Percentiles rank a stretch among this genome's conserved stretches.
These are phyloP conservation scores for Urophycis tenuis DNA, from an alignment of 2,797 vertebrate species.

Conservation along the genomic window DNA sequence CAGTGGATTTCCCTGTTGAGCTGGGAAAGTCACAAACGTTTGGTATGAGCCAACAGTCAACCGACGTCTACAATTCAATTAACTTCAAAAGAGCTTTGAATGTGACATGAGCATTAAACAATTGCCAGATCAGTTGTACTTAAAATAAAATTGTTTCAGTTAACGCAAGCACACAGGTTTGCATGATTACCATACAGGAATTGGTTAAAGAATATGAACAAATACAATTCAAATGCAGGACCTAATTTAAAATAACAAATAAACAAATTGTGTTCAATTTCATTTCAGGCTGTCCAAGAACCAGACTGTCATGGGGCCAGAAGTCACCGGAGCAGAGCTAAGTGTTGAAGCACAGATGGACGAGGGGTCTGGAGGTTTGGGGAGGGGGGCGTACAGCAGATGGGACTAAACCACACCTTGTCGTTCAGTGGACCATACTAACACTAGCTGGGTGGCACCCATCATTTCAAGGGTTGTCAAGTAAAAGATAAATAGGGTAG, in stretches of 20 bases:
- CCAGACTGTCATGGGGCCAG: neutral
- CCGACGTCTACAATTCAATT: neutral
- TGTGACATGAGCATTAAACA: neutral
- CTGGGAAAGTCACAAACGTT: neutral
- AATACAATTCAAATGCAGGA: neutral
- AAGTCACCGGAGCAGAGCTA: slow-evolving; percentile 2
- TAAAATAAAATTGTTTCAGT: neutral
- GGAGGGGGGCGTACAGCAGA: slow-evolving; percentile 17
- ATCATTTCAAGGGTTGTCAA: too few relatives aligned
- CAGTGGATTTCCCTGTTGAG: neutral
- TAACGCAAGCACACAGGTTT: neutral
- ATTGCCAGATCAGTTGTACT: neutral
- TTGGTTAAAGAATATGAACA: neutral
- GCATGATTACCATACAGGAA: neutral
- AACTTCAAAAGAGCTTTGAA: too few relatives aligned
- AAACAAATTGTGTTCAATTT: neutral
- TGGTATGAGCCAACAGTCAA: too few relatives aligned
- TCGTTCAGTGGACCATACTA: neutral
- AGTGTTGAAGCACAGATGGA: slow-evolving; percentile 26
- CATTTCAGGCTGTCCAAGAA: neutral
- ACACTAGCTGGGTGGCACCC: neutral
- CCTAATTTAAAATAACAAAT: neutral
- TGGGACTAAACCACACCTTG: slow-evolving; percentile 15
- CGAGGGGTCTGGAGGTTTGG: slow-evolving; percentile 1
- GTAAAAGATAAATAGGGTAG: neutral